Base-by-base conservation (phyloP, 2,113 vertebrate genomes). In the Capreolus pygargus region DNA sequence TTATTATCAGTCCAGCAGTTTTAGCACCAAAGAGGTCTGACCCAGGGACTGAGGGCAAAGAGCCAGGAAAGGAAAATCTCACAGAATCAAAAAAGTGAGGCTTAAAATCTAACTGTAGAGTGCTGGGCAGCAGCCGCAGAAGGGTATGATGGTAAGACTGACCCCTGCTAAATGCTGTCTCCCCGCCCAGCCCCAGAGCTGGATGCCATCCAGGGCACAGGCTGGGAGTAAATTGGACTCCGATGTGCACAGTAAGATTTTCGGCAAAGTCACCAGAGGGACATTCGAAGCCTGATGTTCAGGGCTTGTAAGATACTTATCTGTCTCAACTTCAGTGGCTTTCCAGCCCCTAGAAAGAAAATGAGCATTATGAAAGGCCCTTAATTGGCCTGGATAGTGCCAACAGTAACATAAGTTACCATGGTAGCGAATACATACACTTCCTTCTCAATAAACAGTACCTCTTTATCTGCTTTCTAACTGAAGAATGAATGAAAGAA, bases 371-470 rank as follows among this genome's bases (percentile, higher is more conserved):
- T 58, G 89, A 98, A 96, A 93, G 86, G 86, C 28, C 15, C 91
- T 97, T 97, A 97, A 97, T 94, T 96, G 97, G 79, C 93, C 93
- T 57, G 50, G 58, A 54, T 86, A 91, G 87, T 94, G 96, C 97
- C 97, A 95, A 92, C 64, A 55, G 97, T 90, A 97, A 91, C 95
- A 74, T 89, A 78, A 97, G 97, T 98, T 98, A 89, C 97, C 96
- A 96, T 97, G 97, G 96, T 39, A 97, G 93, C 95, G 88, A 97
- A 97, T 97, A 95, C 91, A 90, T 86, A 92, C 52, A 83, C 43
- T 96, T 97, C 86, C 93, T 95, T 95, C 91, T 96, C 84, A 85
- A 96, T 93, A 98, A 95, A 95, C 94, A 97, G 93, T 97, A 89
- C 89, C 84, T 94, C 54, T 88, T 97, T 97, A 97, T 97, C 97